Evolutionary conservation across 2,113 vertebrate genomes (phyloP).

Genomic region (Macrotus californicus): DNA sequence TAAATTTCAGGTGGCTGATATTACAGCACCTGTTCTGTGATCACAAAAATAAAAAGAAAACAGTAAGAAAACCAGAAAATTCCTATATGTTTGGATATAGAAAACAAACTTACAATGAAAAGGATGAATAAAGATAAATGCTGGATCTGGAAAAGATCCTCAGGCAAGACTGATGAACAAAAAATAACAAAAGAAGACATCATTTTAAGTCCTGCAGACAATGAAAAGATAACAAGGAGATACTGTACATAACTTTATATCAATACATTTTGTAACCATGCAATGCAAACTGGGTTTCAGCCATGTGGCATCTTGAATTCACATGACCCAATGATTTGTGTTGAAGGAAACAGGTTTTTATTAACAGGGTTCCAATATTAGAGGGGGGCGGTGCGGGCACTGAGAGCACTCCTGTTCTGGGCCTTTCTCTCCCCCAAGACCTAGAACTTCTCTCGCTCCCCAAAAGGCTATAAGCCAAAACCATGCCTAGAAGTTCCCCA

Average conservation of each 20-base stretch:
- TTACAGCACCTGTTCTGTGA: background rate
- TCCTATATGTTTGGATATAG: background rate
- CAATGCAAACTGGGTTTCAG: too few relatives aligned
- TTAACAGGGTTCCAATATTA: too few relatives aligned
- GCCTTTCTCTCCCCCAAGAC: too few relatives aligned
- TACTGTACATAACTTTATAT: background rate
- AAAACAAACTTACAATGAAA: background rate
- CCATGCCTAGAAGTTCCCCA: too few relatives aligned
- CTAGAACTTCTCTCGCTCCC: too few relatives aligned
- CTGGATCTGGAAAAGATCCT: background rate
- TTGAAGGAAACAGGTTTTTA: too few relatives aligned
- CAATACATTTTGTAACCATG: background rate
- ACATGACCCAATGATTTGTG: too few relatives aligned
- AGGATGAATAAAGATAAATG: background rate
- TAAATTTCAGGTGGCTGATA: background rate
- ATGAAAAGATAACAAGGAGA: background rate
- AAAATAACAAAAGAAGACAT: background rate
- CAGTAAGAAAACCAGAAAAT: background rate
- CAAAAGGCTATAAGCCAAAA: too few relatives aligned
- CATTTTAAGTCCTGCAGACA: background rate
- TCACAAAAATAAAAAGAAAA: background rate
- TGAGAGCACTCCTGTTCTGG: too few relatives aligned
- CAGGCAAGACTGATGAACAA: background rate
- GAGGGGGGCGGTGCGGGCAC: too few relatives aligned
- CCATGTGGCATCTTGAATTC: too few relatives aligned